Conservation (phyloP, 1,140 invertebrate genomes). For the Sipha flava region DNA sequence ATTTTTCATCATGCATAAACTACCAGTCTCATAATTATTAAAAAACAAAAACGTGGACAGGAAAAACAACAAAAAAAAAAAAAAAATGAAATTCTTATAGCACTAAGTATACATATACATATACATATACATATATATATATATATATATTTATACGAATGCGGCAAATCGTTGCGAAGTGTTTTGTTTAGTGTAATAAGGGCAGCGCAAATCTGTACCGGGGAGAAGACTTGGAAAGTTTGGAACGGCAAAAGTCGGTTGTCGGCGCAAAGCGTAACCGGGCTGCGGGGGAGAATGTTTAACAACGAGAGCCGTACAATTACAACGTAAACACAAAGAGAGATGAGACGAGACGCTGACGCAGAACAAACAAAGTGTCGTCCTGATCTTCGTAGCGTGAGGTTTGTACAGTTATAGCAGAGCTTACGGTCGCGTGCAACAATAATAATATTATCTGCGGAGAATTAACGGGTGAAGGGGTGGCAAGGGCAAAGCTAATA, state of each 20-base stretch:
- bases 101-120: neutral
- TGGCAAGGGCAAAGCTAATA: conserved; percentile 21
- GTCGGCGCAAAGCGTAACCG: neutral
- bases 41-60: no score
- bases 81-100: neutral
- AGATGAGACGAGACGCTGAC: conserved; percentile 15
- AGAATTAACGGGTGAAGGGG: neutral
- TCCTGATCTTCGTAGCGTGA: neutral
- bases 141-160: neutral
- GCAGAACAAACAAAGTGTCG: conserved; percentile 20
- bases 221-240: neutral
- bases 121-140: no score
- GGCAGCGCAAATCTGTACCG: neutral
- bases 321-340: conserved; percentile 18
- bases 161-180: neutral
- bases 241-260: neutral
- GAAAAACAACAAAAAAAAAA: neutral
- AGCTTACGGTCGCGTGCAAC: neutral
- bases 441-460: neutral
- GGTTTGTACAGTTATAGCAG: neutral
- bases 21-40: no score
- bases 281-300: neutral
- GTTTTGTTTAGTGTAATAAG: neutral
- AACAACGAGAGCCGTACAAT: conserved; percentile 9
- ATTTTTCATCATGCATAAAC: no score